Evolutionary conservation across 2,888 invertebrate genomes (phyloP).

Genomic region (Nomada ruficornis): DNA sequence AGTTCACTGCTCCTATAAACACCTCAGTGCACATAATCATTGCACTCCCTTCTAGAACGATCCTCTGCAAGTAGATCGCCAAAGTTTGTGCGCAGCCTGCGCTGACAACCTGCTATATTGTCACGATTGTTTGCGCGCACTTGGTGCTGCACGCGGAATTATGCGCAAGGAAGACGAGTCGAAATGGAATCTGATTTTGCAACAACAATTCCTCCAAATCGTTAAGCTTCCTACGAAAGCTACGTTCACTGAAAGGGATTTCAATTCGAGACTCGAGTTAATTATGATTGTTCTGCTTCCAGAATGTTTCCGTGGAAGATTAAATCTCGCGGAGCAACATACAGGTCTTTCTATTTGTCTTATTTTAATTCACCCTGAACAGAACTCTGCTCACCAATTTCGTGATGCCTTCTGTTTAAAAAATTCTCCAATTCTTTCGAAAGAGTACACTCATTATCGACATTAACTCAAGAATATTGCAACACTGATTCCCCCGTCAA

Average conservation of each 20-base stretch:
- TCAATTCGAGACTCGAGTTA: background rate
- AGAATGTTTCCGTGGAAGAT: background rate
- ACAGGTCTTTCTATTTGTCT: too few species aligned
- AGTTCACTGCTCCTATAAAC: conserved; percentile 71
- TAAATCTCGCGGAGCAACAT: background rate
- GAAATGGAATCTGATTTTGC: conserved; percentile 14
- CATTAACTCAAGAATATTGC: too few species aligned
- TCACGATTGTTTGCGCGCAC: conserved; percentile 47
- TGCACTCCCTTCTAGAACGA: conserved; percentile 38
- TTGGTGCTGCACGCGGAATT: conserved; percentile 14
- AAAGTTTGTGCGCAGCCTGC: conserved; percentile 3
- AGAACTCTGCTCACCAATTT: too few species aligned
- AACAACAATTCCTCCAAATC: background rate
- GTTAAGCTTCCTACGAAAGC: background rate
- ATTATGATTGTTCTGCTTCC: background rate
- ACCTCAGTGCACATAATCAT: conserved; percentile 68
- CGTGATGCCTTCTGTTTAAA: too few species aligned
- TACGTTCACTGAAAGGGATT: background rate
- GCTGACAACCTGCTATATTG: conserved; percentile 29
- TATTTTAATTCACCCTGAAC: too few species aligned
- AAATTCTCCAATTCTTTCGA: too few species aligned
- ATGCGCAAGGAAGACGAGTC: background rate
- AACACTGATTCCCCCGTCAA: too few species aligned
- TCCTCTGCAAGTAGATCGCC: conserved; percentile 43
- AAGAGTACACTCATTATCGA: too few species aligned